A percentile compares a stretch with the other conserved stretches of the same genome.
phyloP scores from a whole-genome alignment of 2,888 invertebrate genomes.

The Ceramica pisi region DNA sequence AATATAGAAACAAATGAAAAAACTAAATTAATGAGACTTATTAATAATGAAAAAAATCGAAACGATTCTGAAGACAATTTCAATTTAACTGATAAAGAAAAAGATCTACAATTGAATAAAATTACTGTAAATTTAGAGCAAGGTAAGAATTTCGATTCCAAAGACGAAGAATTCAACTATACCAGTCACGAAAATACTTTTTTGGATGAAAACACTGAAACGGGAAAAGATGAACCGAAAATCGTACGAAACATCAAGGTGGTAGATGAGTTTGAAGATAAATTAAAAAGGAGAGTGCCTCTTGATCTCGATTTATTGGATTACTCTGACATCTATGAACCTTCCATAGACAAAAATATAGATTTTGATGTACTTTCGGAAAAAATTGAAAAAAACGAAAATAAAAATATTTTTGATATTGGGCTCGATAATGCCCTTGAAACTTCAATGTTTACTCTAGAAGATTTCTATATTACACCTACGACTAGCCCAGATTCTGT shows the following conservation, averaged over 20 bases:
- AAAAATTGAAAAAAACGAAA: background rate
- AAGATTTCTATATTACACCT: slow-evolving; percentile 35
- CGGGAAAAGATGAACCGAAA: slow-evolving; percentile 55
- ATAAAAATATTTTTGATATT: background rate
- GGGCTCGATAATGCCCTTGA: background rate
- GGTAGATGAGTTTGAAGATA: slow-evolving; percentile 65
- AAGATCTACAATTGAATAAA: slow-evolving; percentile 35
- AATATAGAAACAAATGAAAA: slow-evolving; percentile 14
- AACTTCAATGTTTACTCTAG: background rate
- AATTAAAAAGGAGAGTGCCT: slow-evolving; percentile 35
- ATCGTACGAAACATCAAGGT: slow-evolving; percentile 60
- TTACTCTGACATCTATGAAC: slow-evolving; percentile 38
- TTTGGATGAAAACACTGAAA: background rate
- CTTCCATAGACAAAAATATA: background rate
- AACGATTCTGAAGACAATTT: background rate
- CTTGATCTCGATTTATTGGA: slow-evolving; percentile 50
- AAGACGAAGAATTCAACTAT: slow-evolving; percentile 9
- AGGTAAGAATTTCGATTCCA: background rate
- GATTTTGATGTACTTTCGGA: slow-evolving; percentile 7
- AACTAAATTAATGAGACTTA: slow-evolving; percentile 28
- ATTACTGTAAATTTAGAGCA: background rate
- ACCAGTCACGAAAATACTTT: background rate
- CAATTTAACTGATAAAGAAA: background rate
- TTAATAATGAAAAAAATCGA: slow-evolving; percentile 5
- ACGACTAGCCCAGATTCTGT: background rate